Conservation (phyloP, 2,797 vertebrate genomes). For the Rachycentron canadum region DNA sequence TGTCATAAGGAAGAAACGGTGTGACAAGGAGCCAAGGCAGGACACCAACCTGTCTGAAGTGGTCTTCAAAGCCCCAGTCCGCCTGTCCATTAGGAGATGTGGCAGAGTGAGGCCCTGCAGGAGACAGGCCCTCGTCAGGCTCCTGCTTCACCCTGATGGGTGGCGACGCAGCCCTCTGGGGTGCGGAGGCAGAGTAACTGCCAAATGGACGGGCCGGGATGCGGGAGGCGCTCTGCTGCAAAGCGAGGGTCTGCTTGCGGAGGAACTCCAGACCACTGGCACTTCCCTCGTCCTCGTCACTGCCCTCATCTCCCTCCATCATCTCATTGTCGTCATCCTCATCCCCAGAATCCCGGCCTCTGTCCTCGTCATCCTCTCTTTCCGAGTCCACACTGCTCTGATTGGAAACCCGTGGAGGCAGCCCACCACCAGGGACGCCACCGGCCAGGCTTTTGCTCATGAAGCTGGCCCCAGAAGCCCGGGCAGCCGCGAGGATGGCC, state of each 20-base stretch:
- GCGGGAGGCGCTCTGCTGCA: constrained; percentile 81
- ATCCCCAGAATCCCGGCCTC: constrained; percentile 80
- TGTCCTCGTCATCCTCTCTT: constrained; percentile 83
- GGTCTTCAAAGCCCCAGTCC: constrained; percentile 91
- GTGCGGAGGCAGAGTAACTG: constrained; percentile 72
- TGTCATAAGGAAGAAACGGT: constrained; percentile 4
- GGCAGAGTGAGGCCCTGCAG: constrained; percentile 79
- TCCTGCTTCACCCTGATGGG: constrained; percentile 86
- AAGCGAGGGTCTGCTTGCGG: constrained; percentile 86
- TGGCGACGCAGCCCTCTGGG: constrained; percentile 77
- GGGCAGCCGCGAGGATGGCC: constrained; percentile 87
- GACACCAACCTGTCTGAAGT: constrained; percentile 93
- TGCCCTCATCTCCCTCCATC: constrained; percentile 89
- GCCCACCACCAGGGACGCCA: constrained; percentile 57
- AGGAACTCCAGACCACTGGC: constrained; percentile 86
- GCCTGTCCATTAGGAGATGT: constrained; percentile 86
- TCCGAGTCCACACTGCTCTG: constrained; percentile 89
- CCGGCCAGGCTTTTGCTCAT: constrained; percentile 83
- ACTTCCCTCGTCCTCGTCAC: constrained; percentile 83
- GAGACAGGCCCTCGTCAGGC: constrained; percentile 88
- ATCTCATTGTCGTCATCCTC: constrained; percentile 84
- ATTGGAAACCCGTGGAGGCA: constrained; percentile 81
- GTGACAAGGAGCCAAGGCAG: neutral
- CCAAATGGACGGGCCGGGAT: constrained; percentile 71
- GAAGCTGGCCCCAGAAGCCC: constrained; percentile 83